phyloP scores from a whole-genome alignment of 2,113 vertebrate species.

The Nycticryphes semicollaris region DNA sequence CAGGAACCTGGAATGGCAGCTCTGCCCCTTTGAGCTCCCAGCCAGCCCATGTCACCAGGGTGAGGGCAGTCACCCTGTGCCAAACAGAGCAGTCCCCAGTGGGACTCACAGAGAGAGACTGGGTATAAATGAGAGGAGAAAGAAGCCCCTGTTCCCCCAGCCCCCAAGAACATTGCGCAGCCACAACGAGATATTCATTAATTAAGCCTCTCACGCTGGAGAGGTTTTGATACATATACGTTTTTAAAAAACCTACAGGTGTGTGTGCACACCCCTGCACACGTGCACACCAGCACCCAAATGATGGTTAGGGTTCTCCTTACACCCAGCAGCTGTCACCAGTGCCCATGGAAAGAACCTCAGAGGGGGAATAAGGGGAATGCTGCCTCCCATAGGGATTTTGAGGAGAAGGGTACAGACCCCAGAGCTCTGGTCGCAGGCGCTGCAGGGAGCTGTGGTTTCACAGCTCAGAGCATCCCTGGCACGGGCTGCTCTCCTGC shows the following conservation, averaged over 20 bases:
- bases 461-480: not conserved
- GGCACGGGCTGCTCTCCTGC: not conserved
- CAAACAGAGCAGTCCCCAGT: not conserved
- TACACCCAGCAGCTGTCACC: not conserved
- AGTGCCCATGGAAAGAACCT: accelerated
- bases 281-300: accelerated
- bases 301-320: accelerated
- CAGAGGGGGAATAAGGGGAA: not conserved
- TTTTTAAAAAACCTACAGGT: accelerated
- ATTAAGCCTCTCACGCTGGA: not conserved
- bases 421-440: not conserved
- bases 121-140: not conserved
- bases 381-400: not conserved
- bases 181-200: not conserved
- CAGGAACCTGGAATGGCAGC: not conserved
- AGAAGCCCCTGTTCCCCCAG: not conserved
- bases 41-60: not conserved
- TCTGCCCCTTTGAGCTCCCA: not conserved
- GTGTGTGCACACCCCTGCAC: too few relatives aligned
- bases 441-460: not conserved
- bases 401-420: not conserved
- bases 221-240: not conserved
- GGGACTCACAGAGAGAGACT: not conserved
- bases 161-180: not conserved
- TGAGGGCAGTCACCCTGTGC: not conserved